Base-by-base conservation (phyloP, 2,797 vertebrate species). In the Halcyon leucocephala region DNA sequence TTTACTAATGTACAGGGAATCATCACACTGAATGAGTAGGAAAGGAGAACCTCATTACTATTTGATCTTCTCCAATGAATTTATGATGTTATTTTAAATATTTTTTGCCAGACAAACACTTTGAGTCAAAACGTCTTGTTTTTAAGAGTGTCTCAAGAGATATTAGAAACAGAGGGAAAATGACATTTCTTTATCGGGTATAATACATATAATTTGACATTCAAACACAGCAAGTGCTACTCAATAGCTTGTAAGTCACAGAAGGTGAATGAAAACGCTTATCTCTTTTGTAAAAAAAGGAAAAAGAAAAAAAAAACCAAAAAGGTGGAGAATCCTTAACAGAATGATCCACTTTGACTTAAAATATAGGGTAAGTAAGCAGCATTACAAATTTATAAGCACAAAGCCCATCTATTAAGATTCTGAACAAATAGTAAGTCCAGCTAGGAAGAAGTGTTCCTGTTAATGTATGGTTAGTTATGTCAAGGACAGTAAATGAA, bases 401-500 rank as follows among this genome's bases (percentile, higher is more conserved):
- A 95, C 93, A 95, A 97, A 96, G 95, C 90, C 96, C 82, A 86
- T 93, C 93, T 96, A 97, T 97, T 97, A 97, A 97, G 96, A 96
- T 95, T 94, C 88, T 87, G 87, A 97, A 97, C 89, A 97, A 95
- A 97, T 87, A 95, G 79, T 80, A 94, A 94, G 89, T 87, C 86
- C 89, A 89, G 33, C 51, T 91, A 82, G 90, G 67, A 94, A 96
- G 90, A 95, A 96, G 55, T 76, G 54, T 80, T 71, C 58, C 73
- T 16, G 28, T 95, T 96, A 97, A 91, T 77, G 94, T 90, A 95
- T 88, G 91, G 93, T 90, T 96, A 96, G 86, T 96, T 95, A 95
- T 97, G 97, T 97, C 98, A 98, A 98, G 98, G 98, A 97, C 97
- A 88, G 86, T 52, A 96, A 96, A 98, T 93, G 96, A 97, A 97